phyloP scores from a whole-genome alignment of 1,140 invertebrate genomes.

The Pseudomyrmex concolor region DNA sequence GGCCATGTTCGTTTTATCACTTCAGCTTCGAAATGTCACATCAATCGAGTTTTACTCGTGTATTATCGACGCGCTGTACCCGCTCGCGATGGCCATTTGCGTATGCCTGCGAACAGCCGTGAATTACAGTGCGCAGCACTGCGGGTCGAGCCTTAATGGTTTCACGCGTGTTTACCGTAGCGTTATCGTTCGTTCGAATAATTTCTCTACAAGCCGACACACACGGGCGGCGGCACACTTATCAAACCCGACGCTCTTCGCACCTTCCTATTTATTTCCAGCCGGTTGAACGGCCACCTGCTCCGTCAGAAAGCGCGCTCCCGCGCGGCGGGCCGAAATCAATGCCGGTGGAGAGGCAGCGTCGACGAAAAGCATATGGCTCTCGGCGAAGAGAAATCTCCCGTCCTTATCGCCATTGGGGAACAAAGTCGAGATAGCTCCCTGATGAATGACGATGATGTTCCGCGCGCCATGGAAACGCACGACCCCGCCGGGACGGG shows the following conservation, averaged over 20 bases:
- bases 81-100: conserved; percentile 22
- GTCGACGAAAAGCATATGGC: conserved; percentile 45
- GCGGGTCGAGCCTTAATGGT: conserved; percentile 40
- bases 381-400: conserved; percentile 19
- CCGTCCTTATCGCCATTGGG: conserved; percentile 29
- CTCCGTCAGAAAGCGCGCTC: conserved; percentile 27
- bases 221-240: conserved; percentile 5
- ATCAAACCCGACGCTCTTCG: conserved; percentile 46
- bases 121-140: conserved; percentile 42
- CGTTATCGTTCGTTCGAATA: conserved; percentile 64
- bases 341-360: conserved; percentile 12
- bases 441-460: conserved; percentile 54
- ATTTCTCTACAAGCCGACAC: conserved; percentile 15
- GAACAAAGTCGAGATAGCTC: conserved; percentile 10
- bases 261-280: conserved; percentile 55
- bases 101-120: conserved; percentile 17
- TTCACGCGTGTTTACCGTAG: conserved; percentile 38
- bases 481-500: background rate
- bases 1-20: conserved; percentile 21
- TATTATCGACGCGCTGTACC: conserved; percentile 35
- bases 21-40: conserved; percentile 2
- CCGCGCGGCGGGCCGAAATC: conserved; percentile 11
- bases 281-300: conserved; percentile 34
- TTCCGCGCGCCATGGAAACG: conserved; percentile 15
- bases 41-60: conserved; percentile 24